Percentiles rank a stretch among this genome's conserved stretches.
Evolutionary conservation across 2,888 invertebrate genomes (phyloP).

Genomic region (Alloplasta piceator): DNA sequence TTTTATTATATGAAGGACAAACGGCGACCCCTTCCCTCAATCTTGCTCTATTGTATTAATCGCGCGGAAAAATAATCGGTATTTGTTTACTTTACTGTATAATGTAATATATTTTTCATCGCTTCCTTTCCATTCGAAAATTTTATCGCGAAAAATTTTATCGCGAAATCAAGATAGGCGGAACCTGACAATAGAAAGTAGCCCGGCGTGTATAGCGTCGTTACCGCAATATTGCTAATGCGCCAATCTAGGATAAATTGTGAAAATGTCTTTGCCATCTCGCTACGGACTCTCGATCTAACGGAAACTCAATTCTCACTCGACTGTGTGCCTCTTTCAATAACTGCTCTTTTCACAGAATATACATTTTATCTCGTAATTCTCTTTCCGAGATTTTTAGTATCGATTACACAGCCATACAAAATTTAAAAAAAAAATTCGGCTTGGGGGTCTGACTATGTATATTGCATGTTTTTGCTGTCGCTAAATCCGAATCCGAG

Average conservation of each 20-base stretch:
- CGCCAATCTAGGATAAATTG: conserved; percentile 76
- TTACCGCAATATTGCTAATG: conserved; percentile 78
- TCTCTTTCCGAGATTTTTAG: too few species aligned
- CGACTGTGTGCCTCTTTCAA: conserved; percentile 16
- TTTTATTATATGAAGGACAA: too few species aligned
- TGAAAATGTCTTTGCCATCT: conserved; percentile 51
- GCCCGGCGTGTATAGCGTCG: conserved; percentile 69
- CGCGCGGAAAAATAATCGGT: too few species aligned
- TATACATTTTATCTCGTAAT: too few species aligned
- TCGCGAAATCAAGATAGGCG: conserved; percentile 26
- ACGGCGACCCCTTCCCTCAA: too few species aligned
- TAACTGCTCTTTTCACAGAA: not conserved
- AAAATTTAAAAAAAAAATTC: too few species aligned
- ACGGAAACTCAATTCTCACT: conserved; percentile 45
- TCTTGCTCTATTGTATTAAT: too few species aligned
- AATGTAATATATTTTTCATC: not conserved
- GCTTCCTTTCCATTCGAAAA: not conserved
- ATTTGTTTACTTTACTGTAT: too few species aligned
- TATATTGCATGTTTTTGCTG: too few species aligned
- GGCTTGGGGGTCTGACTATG: too few species aligned
- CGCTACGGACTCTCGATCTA: conserved; percentile 33
- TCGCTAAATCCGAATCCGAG: too few species aligned
- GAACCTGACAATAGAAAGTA: conserved; percentile 54
- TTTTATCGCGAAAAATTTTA: conserved; percentile 15
- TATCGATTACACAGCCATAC: too few species aligned